Base-by-base conservation (phyloP, 1,140 invertebrate genomes). In the Solenopsis fugax region DNA sequence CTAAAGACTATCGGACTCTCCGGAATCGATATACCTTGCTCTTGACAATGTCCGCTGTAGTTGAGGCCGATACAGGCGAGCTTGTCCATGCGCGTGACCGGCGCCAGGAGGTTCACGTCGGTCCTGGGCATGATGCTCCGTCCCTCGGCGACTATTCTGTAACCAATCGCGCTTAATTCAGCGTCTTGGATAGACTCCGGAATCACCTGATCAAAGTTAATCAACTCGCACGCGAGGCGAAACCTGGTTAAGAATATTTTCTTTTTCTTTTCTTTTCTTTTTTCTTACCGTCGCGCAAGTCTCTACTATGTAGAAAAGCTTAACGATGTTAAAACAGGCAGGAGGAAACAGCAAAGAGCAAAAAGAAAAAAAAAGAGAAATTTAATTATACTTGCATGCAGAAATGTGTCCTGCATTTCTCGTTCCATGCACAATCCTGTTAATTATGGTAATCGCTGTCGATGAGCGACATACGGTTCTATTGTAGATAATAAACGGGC, bases 1-100 rank as follows among this genome's bases (percentile, higher is more conserved):
- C 96, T 97, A 93, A 98, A 98, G 86, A 98, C 96, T 78, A 98
- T 96, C 1, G 97, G 97, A 90, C 97, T 97, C 71, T 96, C 95
- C 1, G 98, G 98, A 1, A 96, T 95, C 21, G 97, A 96, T 16
- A 96, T 92, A 80, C 97, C 97, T 92, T 98, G 97, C 94, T 98
- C 98, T 75, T 97, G 95, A 92, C 97, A 98, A 92, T 98, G 97
- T 62, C 97, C 97, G 85, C 94, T 96, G 88, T 98, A 98, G 93
- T 98, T 98, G 58, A 98, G 95, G 6, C 97, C 98, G 5, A 98
- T 96, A 94, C 97, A 98, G 10, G 97, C 96, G 12, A 98, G 95
- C 94, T 98, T 98, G 90, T 98, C 97, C 73, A 97, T 97, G 77
- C 96, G 96, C 45, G 96, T 96, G 6, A 98, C 95, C 0, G 97